These are phyloP conservation scores for Drosophila villosipedis DNA, from an alignment of 2,888 invertebrate species.

Conservation along the genomic window DNA sequence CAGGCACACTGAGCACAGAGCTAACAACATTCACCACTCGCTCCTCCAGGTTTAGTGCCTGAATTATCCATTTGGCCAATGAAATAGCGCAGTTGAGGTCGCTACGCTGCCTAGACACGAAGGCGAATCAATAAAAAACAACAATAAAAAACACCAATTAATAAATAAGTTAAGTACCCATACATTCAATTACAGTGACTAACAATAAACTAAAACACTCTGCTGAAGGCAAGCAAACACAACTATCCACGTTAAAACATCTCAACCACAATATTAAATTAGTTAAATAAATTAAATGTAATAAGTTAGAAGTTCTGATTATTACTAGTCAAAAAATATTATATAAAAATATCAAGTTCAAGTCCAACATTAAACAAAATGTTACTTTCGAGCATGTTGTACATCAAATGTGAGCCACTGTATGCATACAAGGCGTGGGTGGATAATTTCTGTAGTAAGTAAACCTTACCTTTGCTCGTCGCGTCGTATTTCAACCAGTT, in stretches of 20 bases:
- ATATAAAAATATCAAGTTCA: neutral
- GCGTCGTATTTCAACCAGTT: slow-evolving; percentile 82
- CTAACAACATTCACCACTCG: slow-evolving; percentile 79
- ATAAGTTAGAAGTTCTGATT: neutral
- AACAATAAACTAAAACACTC: neutral
- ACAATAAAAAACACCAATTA: slow-evolving; percentile 18
- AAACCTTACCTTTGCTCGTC: slow-evolving; percentile 78
- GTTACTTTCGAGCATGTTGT: neutral
- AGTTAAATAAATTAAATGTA: neutral
- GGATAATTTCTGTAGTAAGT: slow-evolving; percentile 24
- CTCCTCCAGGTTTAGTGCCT: slow-evolving; percentile 80
- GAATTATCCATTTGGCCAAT: slow-evolving; percentile 80
- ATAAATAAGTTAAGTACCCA: slow-evolving; percentile 27
- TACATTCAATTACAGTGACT: slow-evolving; percentile 28
- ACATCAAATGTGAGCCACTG: slow-evolving; percentile 24
- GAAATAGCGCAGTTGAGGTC: slow-evolving; percentile 82
- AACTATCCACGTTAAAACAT: neutral
- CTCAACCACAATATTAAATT: neutral
- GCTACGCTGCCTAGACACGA: slow-evolving; percentile 73
- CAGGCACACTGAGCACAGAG: slow-evolving; percentile 81
- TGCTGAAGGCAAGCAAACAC: neutral
- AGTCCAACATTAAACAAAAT: neutral
- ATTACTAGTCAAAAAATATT: neutral
- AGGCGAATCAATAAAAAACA: slow-evolving; percentile 20
- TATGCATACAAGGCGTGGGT: slow-evolving; percentile 6